Evolutionary conservation across 1,140 invertebrate species (phyloP), one percentile per base, ranked within the genome.

Genomic region (Zaprionus davidi): DNA sequence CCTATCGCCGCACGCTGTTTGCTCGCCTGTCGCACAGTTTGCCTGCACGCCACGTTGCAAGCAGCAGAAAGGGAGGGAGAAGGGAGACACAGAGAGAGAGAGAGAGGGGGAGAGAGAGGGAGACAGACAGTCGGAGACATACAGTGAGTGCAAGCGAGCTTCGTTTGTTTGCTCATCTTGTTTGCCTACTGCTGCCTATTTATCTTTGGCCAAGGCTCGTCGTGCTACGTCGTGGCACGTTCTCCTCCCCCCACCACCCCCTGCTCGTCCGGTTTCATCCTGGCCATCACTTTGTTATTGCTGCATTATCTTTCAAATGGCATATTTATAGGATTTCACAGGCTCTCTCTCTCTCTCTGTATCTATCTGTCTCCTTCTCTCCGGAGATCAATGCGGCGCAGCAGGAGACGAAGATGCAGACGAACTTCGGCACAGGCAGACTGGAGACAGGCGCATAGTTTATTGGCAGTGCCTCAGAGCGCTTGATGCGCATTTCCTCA

Each of bases 221-320:
- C 53, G 20, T 44, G 36, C 31, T 44, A n/a, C 56, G 36, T 49
- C 53, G 24, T 53, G 53, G 24, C 51, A 20, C 31, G 22, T 20
- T 22, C 36, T 31, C 20, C 41, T 53, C 22, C 34, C 20, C 41
- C 53, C n/a, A n/a, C n/a, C n/a, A n/a, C 24, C 41, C 36, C 12
- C 57, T 64, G 41, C 36, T 51, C 58, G 67, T 58, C 64, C 73
- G 15, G 55, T 41, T 38, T 6, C 41, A 24, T 69, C 49, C 67
- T 63, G 67, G 38, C 41, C 72, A 15, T 77, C 78, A 81, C 69
- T 90, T 82, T 91, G 83, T 84, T 91, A 87, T 91, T 91, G 88
- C 83, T 82, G 88, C 83, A 91, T 91, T 91, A 91, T 91, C 83
- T 88, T 91, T 91, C 87, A 91, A 91, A 91, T 91, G 88, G 76